Evolutionary conservation across 2,113 vertebrate genomes (phyloP).

Genomic region (Tupaia tana): DNA sequence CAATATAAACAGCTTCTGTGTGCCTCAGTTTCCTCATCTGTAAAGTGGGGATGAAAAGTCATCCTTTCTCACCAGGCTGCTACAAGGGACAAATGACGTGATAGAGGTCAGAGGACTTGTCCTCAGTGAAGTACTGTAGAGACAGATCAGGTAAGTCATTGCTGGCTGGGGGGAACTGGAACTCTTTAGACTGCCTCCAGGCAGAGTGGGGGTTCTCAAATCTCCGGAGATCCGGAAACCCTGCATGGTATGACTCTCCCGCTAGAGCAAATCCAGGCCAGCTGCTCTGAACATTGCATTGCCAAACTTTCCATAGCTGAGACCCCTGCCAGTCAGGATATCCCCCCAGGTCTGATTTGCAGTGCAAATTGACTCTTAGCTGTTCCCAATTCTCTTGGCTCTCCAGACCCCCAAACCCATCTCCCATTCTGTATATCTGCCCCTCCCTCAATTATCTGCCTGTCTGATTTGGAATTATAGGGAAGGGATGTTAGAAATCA

Average conservation of each 20-base stretch:
- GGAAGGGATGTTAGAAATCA: neutral
- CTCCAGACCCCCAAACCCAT: neutral
- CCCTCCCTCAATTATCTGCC: neutral
- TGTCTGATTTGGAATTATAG: neutral
- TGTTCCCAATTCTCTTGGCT: slow-evolving; percentile 44
- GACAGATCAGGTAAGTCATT: neutral
- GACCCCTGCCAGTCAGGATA: neutral
- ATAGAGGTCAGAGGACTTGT: neutral
- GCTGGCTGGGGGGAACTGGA: neutral
- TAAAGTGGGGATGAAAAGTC: neutral
- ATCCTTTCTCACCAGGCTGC: neutral
- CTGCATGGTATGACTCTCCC: neutral
- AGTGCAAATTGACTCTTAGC: slow-evolving; percentile 19
- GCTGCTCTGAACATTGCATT: neutral
- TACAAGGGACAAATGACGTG: neutral
- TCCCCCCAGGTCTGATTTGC: neutral
- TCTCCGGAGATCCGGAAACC: neutral
- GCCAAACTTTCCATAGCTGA: neutral
- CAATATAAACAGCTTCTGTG: neutral
- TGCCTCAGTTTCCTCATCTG: slow-evolving; percentile 9
- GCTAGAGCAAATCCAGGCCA: slow-evolving; percentile 3
- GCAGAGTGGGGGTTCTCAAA: neutral
- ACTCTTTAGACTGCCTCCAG: neutral
- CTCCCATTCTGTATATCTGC: neutral
- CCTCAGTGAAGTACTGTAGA: neutral